These are phyloP conservation scores for Hydropsyche tenuis DNA, from an alignment of 1,140 invertebrate genomes.

Conservation along the genomic window DNA sequence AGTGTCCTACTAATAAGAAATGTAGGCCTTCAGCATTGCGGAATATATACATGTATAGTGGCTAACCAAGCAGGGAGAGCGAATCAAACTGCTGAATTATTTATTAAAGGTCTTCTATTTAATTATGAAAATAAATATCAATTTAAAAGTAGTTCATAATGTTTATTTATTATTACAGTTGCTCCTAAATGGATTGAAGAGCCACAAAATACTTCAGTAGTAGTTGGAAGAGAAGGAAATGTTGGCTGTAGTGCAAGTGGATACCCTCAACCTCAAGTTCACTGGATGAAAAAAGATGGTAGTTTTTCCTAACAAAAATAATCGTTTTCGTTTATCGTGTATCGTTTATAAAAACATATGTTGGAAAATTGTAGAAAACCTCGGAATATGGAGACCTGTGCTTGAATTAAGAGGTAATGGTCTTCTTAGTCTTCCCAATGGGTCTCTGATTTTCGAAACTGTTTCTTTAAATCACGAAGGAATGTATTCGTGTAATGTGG, in stretches of 20 bases:
- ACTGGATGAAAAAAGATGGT: constrained; percentile 71
- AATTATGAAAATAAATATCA: background rate
- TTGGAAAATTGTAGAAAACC: constrained; percentile 52
- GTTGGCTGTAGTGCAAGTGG: constrained; percentile 74
- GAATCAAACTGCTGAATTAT: constrained; percentile 75
- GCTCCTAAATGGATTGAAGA: constrained; percentile 77
- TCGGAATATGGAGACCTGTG: constrained; percentile 63
- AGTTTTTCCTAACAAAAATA: constrained; percentile 38
- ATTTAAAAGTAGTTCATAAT: constrained; percentile 24
- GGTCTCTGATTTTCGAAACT: constrained; percentile 67
- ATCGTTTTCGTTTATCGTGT: background rate
- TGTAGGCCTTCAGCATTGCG: constrained; percentile 72
- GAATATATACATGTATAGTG: constrained; percentile 81
- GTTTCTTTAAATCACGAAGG: constrained; percentile 70
- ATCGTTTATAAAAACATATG: background rate
- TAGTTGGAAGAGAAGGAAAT: constrained; percentile 69
- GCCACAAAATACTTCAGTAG: constrained; percentile 69
- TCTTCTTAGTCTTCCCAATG: constrained; percentile 65
- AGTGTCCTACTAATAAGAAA: constrained; percentile 73
- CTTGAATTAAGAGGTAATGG: constrained; percentile 65
- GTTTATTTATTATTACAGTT: constrained; percentile 61
- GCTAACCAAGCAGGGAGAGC: constrained; percentile 76
- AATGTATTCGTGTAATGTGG: constrained; percentile 78
- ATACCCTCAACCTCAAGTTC: constrained; percentile 70
- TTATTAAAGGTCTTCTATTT: constrained; percentile 71